Evolutionary conservation across 1,140 invertebrate species (phyloP), one percentile per base, ranked within the genome.

Genomic region (Papilio helenus): DNA sequence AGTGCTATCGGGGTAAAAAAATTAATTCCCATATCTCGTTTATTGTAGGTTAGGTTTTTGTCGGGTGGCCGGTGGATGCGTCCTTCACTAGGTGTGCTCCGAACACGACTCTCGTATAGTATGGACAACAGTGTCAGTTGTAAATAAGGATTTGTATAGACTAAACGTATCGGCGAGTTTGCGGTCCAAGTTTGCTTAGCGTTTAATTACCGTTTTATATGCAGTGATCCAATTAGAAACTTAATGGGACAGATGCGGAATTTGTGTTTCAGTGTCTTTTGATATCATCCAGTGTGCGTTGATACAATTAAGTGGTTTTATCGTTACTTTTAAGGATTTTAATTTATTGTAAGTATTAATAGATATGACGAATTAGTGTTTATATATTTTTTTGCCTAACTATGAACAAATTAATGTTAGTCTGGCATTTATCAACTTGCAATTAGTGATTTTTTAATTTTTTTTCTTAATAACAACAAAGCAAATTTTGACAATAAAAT

Each of bases 121-220:
- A 92, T 92, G 90, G 86, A 92, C 90, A 90, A 89, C 90, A 88
- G 85, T 94, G 93, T 91, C 93, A 94, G 93, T 94, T 92, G 92
- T 94, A 94, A 94, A 94, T 94, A 94, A 94, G 93, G 89, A 92
- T 94, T 94, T 94, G 93, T 94, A 93, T 94, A 93, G 92, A 89
- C 87, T 86, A 93, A 91, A 94, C 93, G 92, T 93, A 91, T 92
- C 90, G 89, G 83, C 87, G 86, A 90, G 89, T 83, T 88, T 87
- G 88, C 86, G 82, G 83, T 82, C 78, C 77, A 79, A 90, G 79
- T 85, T 88, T 91, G 85, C 72, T 81, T 85, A 81, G 81, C 79
- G 76, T 42, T 80, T 65, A 80, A 82, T 82, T 84, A 83, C 78
- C 81, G 80, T 80, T 84, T 81, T 77, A 44, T 79, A 82, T 82